These are phyloP conservation scores for Calephelis perditalis DNA, from an alignment of 2,888 invertebrate genomes.

Conservation along the genomic window DNA sequence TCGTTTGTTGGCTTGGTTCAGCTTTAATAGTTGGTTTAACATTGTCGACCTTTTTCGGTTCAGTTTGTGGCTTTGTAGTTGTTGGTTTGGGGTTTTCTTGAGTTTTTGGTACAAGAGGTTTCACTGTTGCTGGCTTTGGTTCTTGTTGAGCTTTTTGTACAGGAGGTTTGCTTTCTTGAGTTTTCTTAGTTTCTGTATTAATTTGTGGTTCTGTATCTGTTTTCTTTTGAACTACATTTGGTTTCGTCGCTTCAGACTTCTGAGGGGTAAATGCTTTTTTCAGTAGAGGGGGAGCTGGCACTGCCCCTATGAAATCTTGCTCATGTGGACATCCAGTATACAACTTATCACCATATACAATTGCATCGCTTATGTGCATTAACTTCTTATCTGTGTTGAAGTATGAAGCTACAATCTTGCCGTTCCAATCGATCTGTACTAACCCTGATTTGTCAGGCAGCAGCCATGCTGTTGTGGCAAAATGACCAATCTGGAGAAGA, in stretches of 20 bases:
- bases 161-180: slow-evolving; percentile 21
- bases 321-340: slow-evolving; percentile 82
- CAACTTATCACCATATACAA: slow-evolving; percentile 80
- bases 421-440: slow-evolving; percentile 83
- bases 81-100: slow-evolving; percentile 24
- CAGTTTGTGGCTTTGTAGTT: slow-evolving; percentile 15
- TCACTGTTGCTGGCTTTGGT: slow-evolving; percentile 24
- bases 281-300: slow-evolving; percentile 76
- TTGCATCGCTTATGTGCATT: slow-evolving; percentile 79
- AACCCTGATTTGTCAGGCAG: slow-evolving; percentile 73
- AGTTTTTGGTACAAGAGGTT: slow-evolving; percentile 25
- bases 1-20: slow-evolving; percentile 27
- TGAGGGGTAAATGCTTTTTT: slow-evolving; percentile 50
- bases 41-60: slow-evolving; percentile 13
- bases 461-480: slow-evolving; percentile 61
- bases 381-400: slow-evolving; percentile 80
- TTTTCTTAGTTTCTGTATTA: slow-evolving; percentile 28
- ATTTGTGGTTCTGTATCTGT: slow-evolving; percentile 20
- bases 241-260: slow-evolving; percentile 9
- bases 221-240: slow-evolving; percentile 19
- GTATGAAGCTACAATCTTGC: slow-evolving; percentile 83
- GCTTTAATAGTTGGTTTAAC: not conserved
- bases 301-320: slow-evolving; percentile 80
- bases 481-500: slow-evolving; percentile 80
- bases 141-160: not conserved